Evolutionary conservation across 2,113 vertebrate species (phyloP), one percentile per base, ranked within the genome.

Genomic region (Sus scrofa): DNA sequence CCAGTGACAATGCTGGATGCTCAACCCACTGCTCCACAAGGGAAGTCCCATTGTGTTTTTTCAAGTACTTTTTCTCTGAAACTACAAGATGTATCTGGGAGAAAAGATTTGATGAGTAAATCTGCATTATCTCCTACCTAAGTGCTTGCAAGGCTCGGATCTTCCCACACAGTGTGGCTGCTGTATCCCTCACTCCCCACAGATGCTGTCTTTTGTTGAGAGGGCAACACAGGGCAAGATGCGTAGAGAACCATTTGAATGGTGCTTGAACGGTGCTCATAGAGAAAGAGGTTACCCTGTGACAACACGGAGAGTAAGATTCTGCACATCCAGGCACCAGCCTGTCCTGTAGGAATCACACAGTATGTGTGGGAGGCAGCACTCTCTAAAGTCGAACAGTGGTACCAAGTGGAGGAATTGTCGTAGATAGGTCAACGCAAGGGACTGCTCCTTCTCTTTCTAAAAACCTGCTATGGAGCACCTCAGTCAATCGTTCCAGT

Each of bases 51-150:
- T 56, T 56, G 13, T 56, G 54, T 32, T 60, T 74, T 83, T 86
- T 68, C 2, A 3, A 65, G 77, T 3, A 84, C 30, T 95, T 70
- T 52, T 79, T 84, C 79, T 84, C 70, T 92, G 68, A 32, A 87
- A 83, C 6, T 34, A 37, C 7, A 79, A 73, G 27, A 62, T 63
- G 32, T 68, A 39, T 73, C 37, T 96, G 52, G 34, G 32, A 37
- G 20, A 71, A 93, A 79, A 73, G 52, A 37, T 13, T 27, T 73
- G 39, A 73, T 34, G 20, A 50, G n/a, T 91, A 87, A n/a, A 70
- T 90, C 56, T 97, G 58, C 18, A 37, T 86, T 97, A 94, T 96
- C 20, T 95, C n/a, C 73, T 67, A 60, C 58, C 7, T 77, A 87
- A 24, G 15, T 19, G 58, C 8, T 73, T 62, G 4, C 24, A 65